A percentile compares a stretch with the other conserved stretches of the same genome.
Conservation (phyloP, 2,113 vertebrate genomes). For the Cromileptes altivelis region DNA sequence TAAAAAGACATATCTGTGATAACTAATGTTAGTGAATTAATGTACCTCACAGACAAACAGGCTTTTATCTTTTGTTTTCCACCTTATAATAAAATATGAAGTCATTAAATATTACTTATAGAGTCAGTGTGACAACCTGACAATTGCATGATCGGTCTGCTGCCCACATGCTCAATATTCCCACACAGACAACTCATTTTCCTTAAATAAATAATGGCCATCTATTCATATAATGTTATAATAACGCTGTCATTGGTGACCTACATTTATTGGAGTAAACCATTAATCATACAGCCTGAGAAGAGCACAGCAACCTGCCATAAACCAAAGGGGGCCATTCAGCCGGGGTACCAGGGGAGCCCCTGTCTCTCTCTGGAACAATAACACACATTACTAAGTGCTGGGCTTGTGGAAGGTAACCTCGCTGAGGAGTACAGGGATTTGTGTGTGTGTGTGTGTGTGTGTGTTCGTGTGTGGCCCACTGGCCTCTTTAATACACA, state of each 20-base stretch:
- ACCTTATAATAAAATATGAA: constrained; percentile 28
- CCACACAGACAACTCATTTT: constrained; percentile 51
- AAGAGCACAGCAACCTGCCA: constrained; percentile 68
- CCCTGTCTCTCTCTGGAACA: constrained; percentile 52
- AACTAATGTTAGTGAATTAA: background rate
- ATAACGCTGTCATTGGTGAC: constrained; percentile 77
- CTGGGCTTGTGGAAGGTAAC: constrained; percentile 57
- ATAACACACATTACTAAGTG: constrained; percentile 61
- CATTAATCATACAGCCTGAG: constrained; percentile 81
- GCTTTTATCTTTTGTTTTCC: background rate
- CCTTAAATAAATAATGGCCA: constrained; percentile 52
- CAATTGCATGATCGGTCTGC: constrained; percentile 33
- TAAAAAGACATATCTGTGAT: background rate
- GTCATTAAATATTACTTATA: constrained; percentile 16
- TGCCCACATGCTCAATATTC: constrained; percentile 26
- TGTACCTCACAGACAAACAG: background rate
- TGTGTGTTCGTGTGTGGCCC: constrained; percentile 15
- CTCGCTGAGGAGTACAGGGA: constrained; percentile 45
- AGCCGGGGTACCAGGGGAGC: constrained; percentile 50
- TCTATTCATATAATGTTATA: constrained; percentile 67
- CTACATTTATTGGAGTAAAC: constrained; percentile 78
- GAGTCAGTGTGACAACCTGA: constrained; percentile 28
- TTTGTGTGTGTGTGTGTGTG: constrained; percentile 44
- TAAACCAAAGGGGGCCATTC: constrained; percentile 80
- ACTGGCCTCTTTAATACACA: constrained; percentile 55